These are phyloP conservation scores for Phengaris arion DNA, from an alignment of 2,888 invertebrate species.

Conservation along the genomic window DNA sequence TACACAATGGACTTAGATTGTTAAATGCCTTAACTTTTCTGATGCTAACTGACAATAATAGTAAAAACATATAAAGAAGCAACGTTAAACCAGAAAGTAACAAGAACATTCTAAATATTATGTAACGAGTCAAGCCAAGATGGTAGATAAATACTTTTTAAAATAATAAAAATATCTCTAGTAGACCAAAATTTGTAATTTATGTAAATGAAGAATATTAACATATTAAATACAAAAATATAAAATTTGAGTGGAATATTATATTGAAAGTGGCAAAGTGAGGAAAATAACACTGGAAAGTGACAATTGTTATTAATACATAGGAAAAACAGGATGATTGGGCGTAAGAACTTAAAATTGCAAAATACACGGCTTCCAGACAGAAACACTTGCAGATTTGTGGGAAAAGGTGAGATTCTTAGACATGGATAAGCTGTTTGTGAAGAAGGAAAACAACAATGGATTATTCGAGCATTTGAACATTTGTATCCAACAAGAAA, in stretches of 20 bases:
- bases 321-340: background rate
- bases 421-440: conserved; percentile 24
- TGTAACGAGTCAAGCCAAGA: background rate
- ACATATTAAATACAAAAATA: too few relatives aligned
- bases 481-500: background rate
- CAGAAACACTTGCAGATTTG: conserved; percentile 1
- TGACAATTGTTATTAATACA: background rate
- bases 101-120: too few relatives aligned
- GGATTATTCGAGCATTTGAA: conserved; percentile 11
- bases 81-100: too few relatives aligned
- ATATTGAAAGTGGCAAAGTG: background rate
- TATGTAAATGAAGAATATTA: too few relatives aligned
- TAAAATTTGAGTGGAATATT: too few relatives aligned
- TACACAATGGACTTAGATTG: too few relatives aligned
- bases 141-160: background rate
- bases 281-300: background rate
- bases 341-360: background rate
- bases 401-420: conserved; percentile 25
- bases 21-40: too few relatives aligned
- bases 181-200: too few relatives aligned
- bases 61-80: too few relatives aligned
- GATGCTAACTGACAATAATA: too few relatives aligned
- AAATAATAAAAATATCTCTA: too few relatives aligned
- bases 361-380: conserved; percentile 11
- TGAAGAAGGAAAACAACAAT: conserved; percentile 29